Base-by-base conservation (phyloP, 1,140 invertebrate genomes). In the Panulirus ornatus region DNA sequence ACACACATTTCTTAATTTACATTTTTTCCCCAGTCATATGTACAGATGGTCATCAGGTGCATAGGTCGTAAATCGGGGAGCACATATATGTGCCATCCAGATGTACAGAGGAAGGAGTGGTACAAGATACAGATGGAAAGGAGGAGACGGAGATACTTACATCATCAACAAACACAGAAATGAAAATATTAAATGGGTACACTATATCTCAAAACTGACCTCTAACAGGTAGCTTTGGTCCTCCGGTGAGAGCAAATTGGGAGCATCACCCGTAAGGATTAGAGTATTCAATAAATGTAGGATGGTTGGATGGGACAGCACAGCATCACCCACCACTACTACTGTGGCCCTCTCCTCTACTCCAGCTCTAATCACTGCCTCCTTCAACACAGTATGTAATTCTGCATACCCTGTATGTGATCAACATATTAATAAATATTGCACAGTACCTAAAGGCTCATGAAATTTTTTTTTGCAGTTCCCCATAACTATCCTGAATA, bases 201-300 rank as follows among this genome's bases (percentile, higher is more conserved):
- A 70, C 5, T 34, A 70, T 70, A 22, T 14, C 44, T 14, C 5
- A 22, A 19, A 47, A 58, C 58, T 79, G 19, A 91, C 89, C 73
- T 91, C 89, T 40, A 79, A 47, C 40, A 91, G 27, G 34, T 91
- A 84, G 19, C 73, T 66, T 14, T 66, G 30, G 14, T 91, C 89
- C 71, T 91, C 89, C 3, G 83, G 82, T 2, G 81, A 58, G 9
- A 91, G 89, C 1, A 91, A 44, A 19, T 84, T 84, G 9, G 89
- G 81, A 6, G 63, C 83, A 51, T 85, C 71, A 16, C 89, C 89
- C 19, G 89, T 91, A 22, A 84, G 73, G 54, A 91, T 84, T 54
- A 91, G 27, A 3, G 89, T 84, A 42, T 91, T 84, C 1, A 91
- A n/a, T 16, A 91, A 40, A 75, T 91, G 89, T 34, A 91, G 89